These are phyloP conservation scores for Mercenaria mercenaria DNA, from an alignment of 1,140 invertebrate species.

Conservation along the genomic window DNA sequence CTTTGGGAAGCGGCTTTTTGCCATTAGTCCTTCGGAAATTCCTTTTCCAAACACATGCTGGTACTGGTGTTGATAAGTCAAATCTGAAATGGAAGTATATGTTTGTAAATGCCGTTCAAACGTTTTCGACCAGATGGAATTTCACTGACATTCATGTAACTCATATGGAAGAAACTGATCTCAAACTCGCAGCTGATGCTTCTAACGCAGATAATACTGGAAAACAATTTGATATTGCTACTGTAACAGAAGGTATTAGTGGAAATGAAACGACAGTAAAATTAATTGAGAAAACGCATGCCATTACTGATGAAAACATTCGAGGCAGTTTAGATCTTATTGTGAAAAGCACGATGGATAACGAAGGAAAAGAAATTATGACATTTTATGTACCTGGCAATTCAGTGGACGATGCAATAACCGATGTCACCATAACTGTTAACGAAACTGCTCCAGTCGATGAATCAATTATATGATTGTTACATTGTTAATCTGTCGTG, in stretches of 20 bases:
- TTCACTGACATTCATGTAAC: neutral
- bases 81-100: constrained; percentile 37
- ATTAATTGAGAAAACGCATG: neutral
- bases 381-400: neutral
- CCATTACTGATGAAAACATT: neutral
- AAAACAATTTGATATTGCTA: neutral
- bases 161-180: neutral
- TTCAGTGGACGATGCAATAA: neutral
- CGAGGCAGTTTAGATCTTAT: neutral
- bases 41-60: neutral
- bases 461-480: neutral
- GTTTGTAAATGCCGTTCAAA: constrained; percentile 14
- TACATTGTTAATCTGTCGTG: too few species aligned
- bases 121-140: neutral
- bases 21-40: constrained; percentile 24
- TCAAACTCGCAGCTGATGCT: neutral
- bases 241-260: neutral
- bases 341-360: neutral
- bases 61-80: constrained; percentile 14
- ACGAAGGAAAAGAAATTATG: neutral
- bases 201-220: neutral
- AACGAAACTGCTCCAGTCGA: neutral
- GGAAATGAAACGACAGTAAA: neutral
- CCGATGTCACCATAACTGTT: neutral
- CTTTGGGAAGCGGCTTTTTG: constrained; percentile 28